Percentiles rank a stretch among this genome's conserved stretches.
Conservation (phyloP, 2,797 vertebrate genomes). For the Tympanoctomys barrerae region DNA sequence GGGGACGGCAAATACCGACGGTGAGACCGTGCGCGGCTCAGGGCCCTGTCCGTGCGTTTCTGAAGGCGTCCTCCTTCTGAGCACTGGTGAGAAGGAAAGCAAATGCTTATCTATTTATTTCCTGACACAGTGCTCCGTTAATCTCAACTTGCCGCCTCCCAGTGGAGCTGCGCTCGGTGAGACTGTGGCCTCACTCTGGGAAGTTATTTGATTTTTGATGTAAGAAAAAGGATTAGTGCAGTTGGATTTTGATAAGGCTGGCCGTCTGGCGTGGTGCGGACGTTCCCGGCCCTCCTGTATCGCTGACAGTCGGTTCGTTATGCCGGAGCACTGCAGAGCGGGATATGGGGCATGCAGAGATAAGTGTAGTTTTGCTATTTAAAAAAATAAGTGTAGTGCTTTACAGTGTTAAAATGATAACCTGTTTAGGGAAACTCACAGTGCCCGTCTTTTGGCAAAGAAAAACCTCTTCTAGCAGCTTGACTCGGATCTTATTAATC, state of each 20-base stretch:
- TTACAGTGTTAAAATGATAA: constrained; percentile 57
- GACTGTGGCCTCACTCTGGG: constrained; percentile 82
- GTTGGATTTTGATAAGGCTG: constrained; percentile 89
- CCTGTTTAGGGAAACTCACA: constrained; percentile 61
- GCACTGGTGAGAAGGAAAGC: constrained; percentile 66
- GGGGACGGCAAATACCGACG: not conserved
- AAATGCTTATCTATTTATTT: constrained; percentile 90
- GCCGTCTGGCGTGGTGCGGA: constrained; percentile 76
- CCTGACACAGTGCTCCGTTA: constrained; percentile 83
- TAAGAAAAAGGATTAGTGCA: constrained; percentile 88
- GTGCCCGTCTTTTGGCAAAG: constrained; percentile 55
- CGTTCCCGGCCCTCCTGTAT: constrained; percentile 69
- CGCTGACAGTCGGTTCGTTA: constrained; percentile 45
- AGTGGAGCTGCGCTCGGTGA: constrained; percentile 85
- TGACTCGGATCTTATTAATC: constrained; percentile 56
- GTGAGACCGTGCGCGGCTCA: not conserved
- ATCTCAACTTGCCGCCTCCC: constrained; percentile 87
- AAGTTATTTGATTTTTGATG: constrained; percentile 87
- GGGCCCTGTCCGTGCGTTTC: constrained; percentile 12
- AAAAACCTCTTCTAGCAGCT: constrained; percentile 63
- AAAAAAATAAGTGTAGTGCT: constrained; percentile 70
- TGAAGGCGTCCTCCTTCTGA: constrained; percentile 12
- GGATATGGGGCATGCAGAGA: constrained; percentile 44
- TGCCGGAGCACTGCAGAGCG: constrained; percentile 44
- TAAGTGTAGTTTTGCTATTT: constrained; percentile 76